phyloP scores from a whole-genome alignment of 2,888 invertebrate genomes.

The Lamellibrachia columna region DNA sequence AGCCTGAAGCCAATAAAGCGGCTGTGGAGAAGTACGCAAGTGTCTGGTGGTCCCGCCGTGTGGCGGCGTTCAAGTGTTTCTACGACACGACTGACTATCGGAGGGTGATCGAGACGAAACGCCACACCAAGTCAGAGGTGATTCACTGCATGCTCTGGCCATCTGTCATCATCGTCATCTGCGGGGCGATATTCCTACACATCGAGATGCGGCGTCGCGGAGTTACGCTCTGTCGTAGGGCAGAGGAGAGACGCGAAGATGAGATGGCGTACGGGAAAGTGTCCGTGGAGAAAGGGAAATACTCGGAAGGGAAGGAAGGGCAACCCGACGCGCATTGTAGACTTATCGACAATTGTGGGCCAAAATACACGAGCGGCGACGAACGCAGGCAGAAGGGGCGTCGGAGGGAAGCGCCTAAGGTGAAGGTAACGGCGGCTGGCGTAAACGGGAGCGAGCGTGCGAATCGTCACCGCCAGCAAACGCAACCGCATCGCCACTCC shows the following conservation, averaged over 20 bases:
- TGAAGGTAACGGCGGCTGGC: background rate
- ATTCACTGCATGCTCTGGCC: constrained; percentile 47
- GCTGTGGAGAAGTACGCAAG: constrained; percentile 33
- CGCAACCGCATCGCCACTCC: background rate
- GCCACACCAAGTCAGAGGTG: constrained; percentile 69
- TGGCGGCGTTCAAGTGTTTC: constrained; percentile 37
- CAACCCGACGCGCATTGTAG: background rate
- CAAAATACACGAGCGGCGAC: background rate
- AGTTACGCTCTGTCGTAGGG: constrained; percentile 35
- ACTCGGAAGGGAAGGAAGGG: background rate
- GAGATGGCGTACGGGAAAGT: background rate
- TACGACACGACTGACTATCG: constrained; percentile 36
- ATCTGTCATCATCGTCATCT: constrained; percentile 41
- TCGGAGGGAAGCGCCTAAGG: background rate
- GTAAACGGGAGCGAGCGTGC: constrained; percentile 8
- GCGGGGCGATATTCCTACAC: constrained; percentile 40
- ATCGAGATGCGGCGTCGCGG: constrained; percentile 42
- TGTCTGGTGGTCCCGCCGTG: constrained; percentile 27
- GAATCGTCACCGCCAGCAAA: background rate
- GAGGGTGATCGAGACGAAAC: constrained; percentile 90
- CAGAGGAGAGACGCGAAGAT: background rate
- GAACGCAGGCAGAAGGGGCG: background rate
- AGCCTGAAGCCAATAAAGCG: constrained; percentile 29
- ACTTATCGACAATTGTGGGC: constrained; percentile 5
- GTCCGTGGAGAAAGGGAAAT: background rate